phyloP scores from a whole-genome alignment of 2,113 vertebrate genomes.

The Thalassarche chlororhynchos region DNA sequence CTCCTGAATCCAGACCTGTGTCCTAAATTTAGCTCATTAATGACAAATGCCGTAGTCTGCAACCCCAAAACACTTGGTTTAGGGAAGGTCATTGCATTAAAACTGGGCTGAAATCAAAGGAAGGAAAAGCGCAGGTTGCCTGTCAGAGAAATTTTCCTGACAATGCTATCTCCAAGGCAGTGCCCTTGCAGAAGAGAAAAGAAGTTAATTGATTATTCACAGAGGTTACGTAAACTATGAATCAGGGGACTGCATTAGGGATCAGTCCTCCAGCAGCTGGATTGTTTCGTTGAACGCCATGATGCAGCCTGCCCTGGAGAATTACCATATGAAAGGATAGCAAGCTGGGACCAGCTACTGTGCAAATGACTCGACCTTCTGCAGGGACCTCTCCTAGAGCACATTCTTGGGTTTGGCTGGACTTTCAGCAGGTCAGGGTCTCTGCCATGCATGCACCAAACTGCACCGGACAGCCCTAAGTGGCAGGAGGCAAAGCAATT shows the following conservation, averaged over 20 bases:
- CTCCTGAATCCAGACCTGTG: background rate
- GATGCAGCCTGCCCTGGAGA: background rate
- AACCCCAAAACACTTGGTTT: background rate
- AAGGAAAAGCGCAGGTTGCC: background rate
- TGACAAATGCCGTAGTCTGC: background rate
- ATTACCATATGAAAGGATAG: background rate
- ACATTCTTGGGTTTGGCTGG: background rate
- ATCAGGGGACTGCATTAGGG: background rate
- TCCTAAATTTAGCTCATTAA: background rate
- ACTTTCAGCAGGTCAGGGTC: background rate
- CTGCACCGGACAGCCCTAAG: too few species aligned
- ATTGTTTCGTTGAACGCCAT: background rate
- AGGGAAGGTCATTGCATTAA: background rate
- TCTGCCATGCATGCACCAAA: background rate
- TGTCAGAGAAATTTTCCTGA: background rate
- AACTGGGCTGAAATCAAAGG: background rate
- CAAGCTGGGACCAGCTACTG: background rate
- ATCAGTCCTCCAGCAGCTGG: background rate
- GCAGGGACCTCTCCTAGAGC: background rate
- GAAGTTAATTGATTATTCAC: background rate
- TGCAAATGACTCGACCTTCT: background rate
- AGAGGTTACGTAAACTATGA: background rate
- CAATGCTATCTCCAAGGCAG: background rate
- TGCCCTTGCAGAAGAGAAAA: background rate
- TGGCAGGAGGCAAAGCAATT: background rate